These are phyloP conservation scores for Agrypnus murinus DNA, from an alignment of 2,888 invertebrate genomes.

Conservation along the genomic window DNA sequence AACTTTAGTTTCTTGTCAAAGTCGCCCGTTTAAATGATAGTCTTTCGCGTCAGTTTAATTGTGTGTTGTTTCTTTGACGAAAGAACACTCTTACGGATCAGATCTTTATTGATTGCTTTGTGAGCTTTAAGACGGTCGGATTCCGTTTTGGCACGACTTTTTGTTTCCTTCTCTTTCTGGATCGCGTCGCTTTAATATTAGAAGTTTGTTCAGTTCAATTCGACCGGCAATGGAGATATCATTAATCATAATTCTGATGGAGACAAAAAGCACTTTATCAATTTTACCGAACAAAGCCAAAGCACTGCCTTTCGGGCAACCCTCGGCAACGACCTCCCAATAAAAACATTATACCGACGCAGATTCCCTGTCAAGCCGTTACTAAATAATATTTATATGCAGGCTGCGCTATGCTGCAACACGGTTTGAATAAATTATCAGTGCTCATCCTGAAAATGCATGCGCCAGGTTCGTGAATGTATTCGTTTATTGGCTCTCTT, in stretches of 20 bases:
- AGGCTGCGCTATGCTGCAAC: slow-evolving; percentile 51
- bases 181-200: slow-evolving; percentile 2
- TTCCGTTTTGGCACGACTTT: slow-evolving; percentile 2
- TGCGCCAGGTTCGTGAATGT: slow-evolving; percentile 27
- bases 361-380: slow-evolving; percentile 54
- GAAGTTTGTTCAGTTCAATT: slow-evolving; percentile 24
- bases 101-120: slow-evolving; percentile 54
- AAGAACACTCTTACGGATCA: slow-evolving; percentile 51
- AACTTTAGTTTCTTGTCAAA: slow-evolving; percentile 47
- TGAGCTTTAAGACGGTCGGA: slow-evolving; percentile 18
- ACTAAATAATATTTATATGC: slow-evolving; percentile 58
- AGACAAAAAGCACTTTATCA: slow-evolving; percentile 66
- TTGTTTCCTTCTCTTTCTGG: slow-evolving; percentile 41
- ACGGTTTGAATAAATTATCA: slow-evolving; percentile 57
- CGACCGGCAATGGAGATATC: slow-evolving; percentile 41
- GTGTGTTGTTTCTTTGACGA: slow-evolving; percentile 51
- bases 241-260: slow-evolving; percentile 58
- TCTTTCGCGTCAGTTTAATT: slow-evolving; percentile 54
- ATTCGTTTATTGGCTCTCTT: slow-evolving; percentile 33
- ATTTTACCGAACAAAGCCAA: slow-evolving; percentile 60
- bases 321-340: slow-evolving; percentile 52
- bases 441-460: slow-evolving; percentile 51
- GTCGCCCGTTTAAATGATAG: slow-evolving; percentile 48
- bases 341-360: slow-evolving; percentile 55
- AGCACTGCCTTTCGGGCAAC: slow-evolving; percentile 47